Conservation (phyloP, 2,888 invertebrate genomes). For the Hirtodrosophila trivittata region DNA sequence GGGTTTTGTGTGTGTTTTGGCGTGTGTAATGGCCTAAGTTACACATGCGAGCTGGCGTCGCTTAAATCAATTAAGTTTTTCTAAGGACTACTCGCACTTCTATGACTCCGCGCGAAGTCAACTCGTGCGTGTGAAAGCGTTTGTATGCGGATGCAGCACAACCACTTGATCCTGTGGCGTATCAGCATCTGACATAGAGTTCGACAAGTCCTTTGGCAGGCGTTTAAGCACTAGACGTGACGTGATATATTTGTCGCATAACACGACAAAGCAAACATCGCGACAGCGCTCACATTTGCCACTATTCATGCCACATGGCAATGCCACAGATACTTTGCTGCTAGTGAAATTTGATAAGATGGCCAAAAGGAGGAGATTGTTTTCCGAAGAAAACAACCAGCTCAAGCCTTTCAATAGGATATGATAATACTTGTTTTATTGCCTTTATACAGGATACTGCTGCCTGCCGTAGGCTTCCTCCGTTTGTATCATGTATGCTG, state of each 20-base stretch:
- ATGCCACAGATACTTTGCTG: not conserved
- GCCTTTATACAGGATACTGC: slow-evolving; percentile 2
- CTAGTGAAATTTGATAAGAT: slow-evolving; percentile 27
- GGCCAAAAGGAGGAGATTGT: slow-evolving; percentile 27
- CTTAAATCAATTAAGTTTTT: slow-evolving; percentile 67
- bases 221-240: slow-evolving; percentile 59
- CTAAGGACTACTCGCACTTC: slow-evolving; percentile 9
- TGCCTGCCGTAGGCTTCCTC: not conserved
- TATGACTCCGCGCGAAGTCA: slow-evolving; percentile 27
- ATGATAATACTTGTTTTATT: not conserved
- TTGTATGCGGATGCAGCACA: slow-evolving; percentile 20
- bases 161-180: slow-evolving; percentile 5
- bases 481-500: not conserved
- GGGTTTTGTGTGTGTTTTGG: slow-evolving; percentile 15
- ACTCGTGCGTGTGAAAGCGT: slow-evolving; percentile 61
- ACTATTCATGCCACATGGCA: slow-evolving; percentile 15
- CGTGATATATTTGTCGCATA: slow-evolving; percentile 55
- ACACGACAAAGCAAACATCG: slow-evolving; percentile 8
- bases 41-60: slow-evolving; percentile 39
- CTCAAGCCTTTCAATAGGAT: slow-evolving; percentile 21
- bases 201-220: slow-evolving; percentile 36
- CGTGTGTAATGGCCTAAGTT: slow-evolving; percentile 45
- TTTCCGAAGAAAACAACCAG: slow-evolving; percentile 4
- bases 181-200: slow-evolving; percentile 8
- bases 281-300: slow-evolving; percentile 25